Evolutionary conservation across 2,888 invertebrate genomes (phyloP), one percentile per base, ranked within the genome.

Genomic region (Eremobia ochroleuca): DNA sequence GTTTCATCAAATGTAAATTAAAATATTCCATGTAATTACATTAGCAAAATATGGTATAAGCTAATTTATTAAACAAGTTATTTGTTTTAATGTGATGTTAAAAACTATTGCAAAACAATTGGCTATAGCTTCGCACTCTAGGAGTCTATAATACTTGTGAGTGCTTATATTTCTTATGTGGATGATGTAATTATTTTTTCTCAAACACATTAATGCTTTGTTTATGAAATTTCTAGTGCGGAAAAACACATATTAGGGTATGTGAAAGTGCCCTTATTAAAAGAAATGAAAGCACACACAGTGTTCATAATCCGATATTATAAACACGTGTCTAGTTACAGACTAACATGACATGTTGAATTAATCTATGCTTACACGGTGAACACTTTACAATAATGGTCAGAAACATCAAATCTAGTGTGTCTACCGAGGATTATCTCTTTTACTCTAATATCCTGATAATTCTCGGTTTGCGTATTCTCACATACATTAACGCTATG

Each of bases 71-170:
- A 91, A 94, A 94, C 93, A 94, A 93, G 92, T 93, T 91, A 87
- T 92, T 91, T 92, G 62, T 92, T 83, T 86, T 92, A 91, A 91
- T 91, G 92, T 94, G 93, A 93, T 94, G 94, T 96, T 96, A 95
- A 95, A 94, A 95, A 94, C 95, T 95, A 95, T 93, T 89, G 96
- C 96, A 96, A 96, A 96, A 95, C 95, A 96, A 96, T 95, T 88
- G 91, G 93, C 95, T 95, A 94, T 93, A 96, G 96, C 96, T 95
- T 94, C 91, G 94, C 94, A 95, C 94, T 95, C 96, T 96, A 95
- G 91, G 93, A 94, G 93, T 94, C 95, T 96, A 96, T 90, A 62
- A 77, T 88, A 87, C 81, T 87, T 86, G 91, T 90, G 87, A 91
- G 90, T 90, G 91, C 89, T 90, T 88, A 52, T 82, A 83, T 89